Conservation (phyloP, 2,797 vertebrate species). For the Cephalopachus bancanus region DNA sequence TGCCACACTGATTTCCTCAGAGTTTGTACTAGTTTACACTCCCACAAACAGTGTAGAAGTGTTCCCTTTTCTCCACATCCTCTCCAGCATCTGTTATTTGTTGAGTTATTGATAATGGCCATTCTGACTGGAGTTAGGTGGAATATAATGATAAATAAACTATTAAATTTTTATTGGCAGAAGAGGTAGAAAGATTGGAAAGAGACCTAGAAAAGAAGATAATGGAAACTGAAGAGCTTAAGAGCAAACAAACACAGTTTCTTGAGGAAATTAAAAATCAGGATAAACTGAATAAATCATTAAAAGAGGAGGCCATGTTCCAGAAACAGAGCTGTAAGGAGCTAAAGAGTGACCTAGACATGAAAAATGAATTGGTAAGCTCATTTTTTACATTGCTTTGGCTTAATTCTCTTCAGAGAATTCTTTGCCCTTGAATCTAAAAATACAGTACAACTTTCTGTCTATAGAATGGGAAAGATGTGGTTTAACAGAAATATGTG, state of each 20-base stretch:
- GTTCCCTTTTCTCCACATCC: too few species aligned
- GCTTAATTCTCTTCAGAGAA: constrained; percentile 24
- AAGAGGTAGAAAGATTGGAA: constrained; percentile 92
- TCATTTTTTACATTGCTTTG: neutral
- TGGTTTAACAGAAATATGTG: constrained; percentile 19
- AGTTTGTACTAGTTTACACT: too few species aligned
- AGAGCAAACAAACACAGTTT: constrained; percentile 87
- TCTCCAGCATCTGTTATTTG: too few species aligned
- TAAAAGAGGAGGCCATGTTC: constrained; percentile 88
- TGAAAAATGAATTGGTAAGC: constrained; percentile 93
- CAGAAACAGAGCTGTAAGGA: constrained; percentile 88
- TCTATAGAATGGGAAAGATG: neutral
- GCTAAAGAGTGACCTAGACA: constrained; percentile 90
- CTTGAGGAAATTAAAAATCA: constrained; percentile 89
- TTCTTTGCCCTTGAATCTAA: constrained; percentile 31
- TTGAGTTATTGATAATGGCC: too few species aligned
- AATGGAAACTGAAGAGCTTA: constrained; percentile 89
- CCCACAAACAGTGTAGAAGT: too few species aligned
- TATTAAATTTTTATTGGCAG: constrained; percentile 84
- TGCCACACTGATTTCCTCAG: too few species aligned
- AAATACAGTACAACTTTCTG: constrained; percentile 23
- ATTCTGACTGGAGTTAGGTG: too few species aligned
- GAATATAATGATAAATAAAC: neutral
- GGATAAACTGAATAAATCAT: constrained; percentile 88
- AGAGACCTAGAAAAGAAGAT: constrained; percentile 89